Evolutionary conservation across 2,888 invertebrate genomes (phyloP), one percentile per base, ranked within the genome.

Genomic region (Temnothorax ravouxi): DNA sequence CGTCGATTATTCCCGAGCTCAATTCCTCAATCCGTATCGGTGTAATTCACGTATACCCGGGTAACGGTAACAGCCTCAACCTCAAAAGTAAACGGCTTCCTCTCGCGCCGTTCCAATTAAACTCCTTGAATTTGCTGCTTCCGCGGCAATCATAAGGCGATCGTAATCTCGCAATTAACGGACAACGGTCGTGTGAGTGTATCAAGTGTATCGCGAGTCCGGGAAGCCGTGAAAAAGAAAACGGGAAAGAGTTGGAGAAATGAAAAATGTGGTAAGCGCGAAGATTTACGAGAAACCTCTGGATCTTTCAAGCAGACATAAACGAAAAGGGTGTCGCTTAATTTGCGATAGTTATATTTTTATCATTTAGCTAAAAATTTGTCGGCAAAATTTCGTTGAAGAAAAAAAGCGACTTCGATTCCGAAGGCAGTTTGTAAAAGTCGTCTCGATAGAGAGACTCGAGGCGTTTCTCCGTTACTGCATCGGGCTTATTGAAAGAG

Each of bases 1-100:
- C 41, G 56, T 29, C 79, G 79, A 86, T 86, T 80, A 84, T 71
- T 62, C 41, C 18, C 75, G 29, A 79, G 67, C 59, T 47, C 83
- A 21, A 88, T 82, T 62, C 50, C 59, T 79, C 61, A 69, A 47
- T 76, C 25, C 59, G 71, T 47, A 69, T 21, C 15, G 59, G 38
- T 25, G 18, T 64, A 64, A 62, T 50, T 61, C 74, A 13, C 71
- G 52, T 62, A 56, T 13, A 75, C 52, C 52, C 41, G 62, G 11
- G 41, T 84, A 87, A 87, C 87, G 85, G 80, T 83, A 67, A 81
- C 56, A 11, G 64, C 79, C 38, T 50, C 59, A 59, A 59, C 59
- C 72, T 79, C 13, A 38, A 75, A 75, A 62, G 62, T 59, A 79
- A 79, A 79, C 71, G 71, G 47, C 44, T 41, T 79, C 47, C 21